A percentile compares a stretch with the other conserved stretches of the same genome.
These are phyloP conservation scores for Myotis lucifugus DNA, from an alignment of 2,113 vertebrate species.

Conservation along the genomic window DNA sequence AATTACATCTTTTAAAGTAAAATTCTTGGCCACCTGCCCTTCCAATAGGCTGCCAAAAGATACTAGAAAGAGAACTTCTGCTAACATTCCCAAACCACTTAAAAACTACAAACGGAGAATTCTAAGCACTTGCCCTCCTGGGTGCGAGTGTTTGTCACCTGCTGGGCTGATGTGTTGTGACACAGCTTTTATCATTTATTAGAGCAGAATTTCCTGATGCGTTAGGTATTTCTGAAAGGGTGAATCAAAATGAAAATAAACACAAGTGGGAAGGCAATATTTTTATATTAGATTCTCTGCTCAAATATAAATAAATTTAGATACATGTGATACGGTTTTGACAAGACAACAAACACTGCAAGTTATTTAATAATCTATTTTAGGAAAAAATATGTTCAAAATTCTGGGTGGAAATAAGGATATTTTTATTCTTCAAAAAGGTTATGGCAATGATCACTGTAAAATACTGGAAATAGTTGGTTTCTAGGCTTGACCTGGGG, in stretches of 20 bases:
- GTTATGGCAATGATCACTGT: neutral
- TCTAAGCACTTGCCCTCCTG: neutral
- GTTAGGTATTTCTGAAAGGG: neutral
- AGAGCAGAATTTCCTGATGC: neutral
- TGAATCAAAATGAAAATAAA: conserved; percentile 36
- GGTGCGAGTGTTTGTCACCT: conserved; percentile 22
- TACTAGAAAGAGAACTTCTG: conserved; percentile 22
- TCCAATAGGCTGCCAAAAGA: conserved; percentile 53
- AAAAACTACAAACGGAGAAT: conserved; percentile 17
- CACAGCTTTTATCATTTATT: neutral
- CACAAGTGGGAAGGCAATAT: conserved; percentile 4
- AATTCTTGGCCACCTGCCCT: conserved; percentile 35
- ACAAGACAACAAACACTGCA: neutral
- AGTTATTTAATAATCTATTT: conserved; percentile 17
- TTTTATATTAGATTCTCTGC: conserved; percentile 34
- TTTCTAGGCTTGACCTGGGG: neutral
- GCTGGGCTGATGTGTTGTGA: neutral
- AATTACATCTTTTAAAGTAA: conserved; percentile 48
- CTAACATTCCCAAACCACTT: conserved; percentile 5
- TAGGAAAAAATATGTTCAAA: neutral
- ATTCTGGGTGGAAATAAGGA: neutral
- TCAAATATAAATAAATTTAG: conserved; percentile 45
- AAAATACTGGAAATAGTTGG: neutral
- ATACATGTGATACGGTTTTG: neutral
- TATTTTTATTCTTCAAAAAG: conserved; percentile 22